Base-by-base conservation (phyloP, 1,140 invertebrate genomes). In the Melitaea cinxia region DNA sequence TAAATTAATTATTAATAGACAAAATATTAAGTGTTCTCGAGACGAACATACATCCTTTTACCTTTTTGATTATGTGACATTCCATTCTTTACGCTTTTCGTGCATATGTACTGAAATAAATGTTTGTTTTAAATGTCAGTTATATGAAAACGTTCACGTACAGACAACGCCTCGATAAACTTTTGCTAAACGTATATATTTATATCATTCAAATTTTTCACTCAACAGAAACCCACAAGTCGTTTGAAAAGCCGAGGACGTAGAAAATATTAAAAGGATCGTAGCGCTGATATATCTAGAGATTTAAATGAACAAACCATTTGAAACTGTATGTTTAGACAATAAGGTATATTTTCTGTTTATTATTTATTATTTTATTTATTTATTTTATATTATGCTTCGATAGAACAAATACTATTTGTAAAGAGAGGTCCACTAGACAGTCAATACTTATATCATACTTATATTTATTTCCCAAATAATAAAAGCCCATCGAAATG, bases 261-360 rank as follows among this genome's bases (percentile, higher is more conserved):
- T 37, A 54, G 50, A 61, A 61, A 53, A 60, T 57, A 42, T 57
- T 42, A 45, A 57, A 57, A 42, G 37, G 54, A 42, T 45, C 23
- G 14, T 39, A 23, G 14, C 26, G 54, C 24, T 54, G 52, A 35
- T 17, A 21, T 33, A 33, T 7, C 30, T 33, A 33, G 37, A 42
- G 15, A 19, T 7, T 14, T 17, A 17, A 4, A 5, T 39, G 4
- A 14, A 14, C 17, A 9, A 37, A 1, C 5, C 12, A 55, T 23
- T 37, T 23, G 37, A 23, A 23, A 39, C 30, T 39, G 2, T 55
- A 55, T 4, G 1, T 23, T 5, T 23, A 9, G 1, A 2, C 3
- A 0, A 6, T 39, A 55, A 55, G 19, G 33, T 55, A 4, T 1
- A 39, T 24, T 55, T 37, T 55, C 21, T n/a, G n/a, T n/a, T n/a